Evolutionary conservation across 2,888 invertebrate species (phyloP).

Genomic region (Meiosimyza decipiens): DNA sequence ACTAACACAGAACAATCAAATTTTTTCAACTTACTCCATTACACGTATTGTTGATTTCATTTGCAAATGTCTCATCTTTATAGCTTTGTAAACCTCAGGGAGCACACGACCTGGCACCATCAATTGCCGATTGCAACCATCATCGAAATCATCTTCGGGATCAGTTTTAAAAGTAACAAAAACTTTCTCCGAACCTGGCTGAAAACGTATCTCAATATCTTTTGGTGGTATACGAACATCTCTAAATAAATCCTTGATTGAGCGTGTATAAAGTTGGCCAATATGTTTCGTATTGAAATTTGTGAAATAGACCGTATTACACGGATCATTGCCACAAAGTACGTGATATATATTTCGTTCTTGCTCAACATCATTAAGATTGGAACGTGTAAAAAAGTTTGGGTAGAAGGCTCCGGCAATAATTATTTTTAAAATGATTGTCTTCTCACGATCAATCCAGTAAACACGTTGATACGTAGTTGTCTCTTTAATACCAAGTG

Average conservation of each 20-base stretch:
- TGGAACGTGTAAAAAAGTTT: constrained; percentile 79
- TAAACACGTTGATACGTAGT: constrained; percentile 65
- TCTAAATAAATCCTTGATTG: constrained; percentile 72
- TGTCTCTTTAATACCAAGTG: constrained; percentile 72
- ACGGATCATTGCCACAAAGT: constrained; percentile 81
- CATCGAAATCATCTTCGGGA: constrained; percentile 48
- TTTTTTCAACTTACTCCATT: constrained; percentile 60
- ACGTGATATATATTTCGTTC: constrained; percentile 75
- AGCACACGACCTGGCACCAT: constrained; percentile 73
- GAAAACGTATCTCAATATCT: constrained; percentile 64
- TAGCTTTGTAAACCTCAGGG: constrained; percentile 78
- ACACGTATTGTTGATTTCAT: constrained; percentile 50
- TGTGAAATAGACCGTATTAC: constrained; percentile 77
- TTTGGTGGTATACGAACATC: constrained; percentile 65
- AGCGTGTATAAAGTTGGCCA: constrained; percentile 75
- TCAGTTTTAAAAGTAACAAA: constrained; percentile 74
- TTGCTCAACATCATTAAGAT: constrained; percentile 69
- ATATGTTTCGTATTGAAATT: constrained; percentile 75
- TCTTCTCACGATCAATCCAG: constrained; percentile 69
- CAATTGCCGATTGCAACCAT: constrained; percentile 51
- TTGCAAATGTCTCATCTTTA: constrained; percentile 75
- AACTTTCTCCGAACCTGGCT: constrained; percentile 71
- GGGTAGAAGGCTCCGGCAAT: constrained; percentile 85
- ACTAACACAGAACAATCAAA: background rate
- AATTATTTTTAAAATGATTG: constrained; percentile 74